phyloP scores from a whole-genome alignment of 2,888 invertebrate species.

The Patella ulyssiponensis region DNA sequence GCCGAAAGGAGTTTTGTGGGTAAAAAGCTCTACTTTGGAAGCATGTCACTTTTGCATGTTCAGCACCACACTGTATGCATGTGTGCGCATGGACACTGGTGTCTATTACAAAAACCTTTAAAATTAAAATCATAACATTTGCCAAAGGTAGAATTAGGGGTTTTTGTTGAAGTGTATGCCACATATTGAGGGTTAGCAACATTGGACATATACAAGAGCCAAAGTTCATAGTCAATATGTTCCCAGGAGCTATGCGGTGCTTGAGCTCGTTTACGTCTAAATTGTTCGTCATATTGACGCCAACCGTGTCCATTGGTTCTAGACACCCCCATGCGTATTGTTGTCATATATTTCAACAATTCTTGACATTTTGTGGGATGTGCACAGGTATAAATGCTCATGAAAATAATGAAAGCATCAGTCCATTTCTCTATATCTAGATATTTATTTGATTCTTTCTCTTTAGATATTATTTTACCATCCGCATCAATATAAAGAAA shows the following conservation, averaged over 20 bases:
- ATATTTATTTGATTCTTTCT: neutral
- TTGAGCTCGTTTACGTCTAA: no score
- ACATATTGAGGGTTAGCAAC: no score
- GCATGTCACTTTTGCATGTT: neutral
- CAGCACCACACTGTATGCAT: neutral
- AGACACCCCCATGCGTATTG: neutral
- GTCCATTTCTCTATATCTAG: neutral
- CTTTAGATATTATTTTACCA: neutral
- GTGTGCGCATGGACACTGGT: neutral
- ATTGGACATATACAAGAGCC: conserved; percentile 2
- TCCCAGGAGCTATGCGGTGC: no score
- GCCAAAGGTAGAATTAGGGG: neutral
- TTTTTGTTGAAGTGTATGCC: neutral
- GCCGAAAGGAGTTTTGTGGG: neutral
- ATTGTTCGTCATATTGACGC: neutral
- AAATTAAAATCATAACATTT: neutral
- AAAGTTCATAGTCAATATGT: no score
- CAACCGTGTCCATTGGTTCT: neutral
- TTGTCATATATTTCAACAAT: neutral
- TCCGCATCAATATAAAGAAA: neutral
- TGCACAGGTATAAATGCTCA: neutral
- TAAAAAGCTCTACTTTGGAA: no score
- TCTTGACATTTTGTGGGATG: neutral
- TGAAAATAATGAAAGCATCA: neutral
- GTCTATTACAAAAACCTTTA: neutral